Conservation (phyloP, 1,140 invertebrate genomes). For the Trichonephila inaurata region DNA sequence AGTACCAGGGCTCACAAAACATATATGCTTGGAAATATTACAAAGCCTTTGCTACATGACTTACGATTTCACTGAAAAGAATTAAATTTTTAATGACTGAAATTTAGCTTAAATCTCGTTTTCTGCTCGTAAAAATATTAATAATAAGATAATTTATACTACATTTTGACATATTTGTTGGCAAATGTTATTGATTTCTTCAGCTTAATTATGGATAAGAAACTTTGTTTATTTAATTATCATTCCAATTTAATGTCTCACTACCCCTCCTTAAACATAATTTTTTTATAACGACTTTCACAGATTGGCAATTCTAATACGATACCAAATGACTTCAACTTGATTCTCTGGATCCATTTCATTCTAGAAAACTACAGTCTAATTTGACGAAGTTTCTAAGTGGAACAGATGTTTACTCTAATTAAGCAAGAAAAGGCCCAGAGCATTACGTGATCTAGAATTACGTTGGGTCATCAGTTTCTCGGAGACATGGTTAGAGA, state of each 20-base stretch:
- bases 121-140: no score
- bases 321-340: conserved; percentile 17
- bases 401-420: conserved; percentile 37
- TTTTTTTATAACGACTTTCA: background rate
- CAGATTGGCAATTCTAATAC: background rate
- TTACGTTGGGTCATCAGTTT: conserved; percentile 10
- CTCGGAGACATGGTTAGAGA: background rate
- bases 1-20: no score
- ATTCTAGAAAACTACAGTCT: conserved; percentile 7
- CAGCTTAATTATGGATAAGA: background rate
- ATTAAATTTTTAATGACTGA: no score
- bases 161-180: no score
- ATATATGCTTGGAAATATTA: no score
- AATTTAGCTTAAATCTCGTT: no score
- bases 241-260: background rate
- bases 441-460: conserved; percentile 19
- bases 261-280: background rate
- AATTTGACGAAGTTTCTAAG: conserved; percentile 3
- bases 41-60: no score
- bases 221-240: background rate
- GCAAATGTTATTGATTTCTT: no score
- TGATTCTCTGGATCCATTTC: background rate
- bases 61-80: no score
- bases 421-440: conserved; percentile 6
- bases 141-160: no score